A percentile compares a stretch with the other conserved stretches of the same genome.
phyloP scores from a whole-genome alignment of 2,888 invertebrate species.

The Ischnus inquisitorius region DNA sequence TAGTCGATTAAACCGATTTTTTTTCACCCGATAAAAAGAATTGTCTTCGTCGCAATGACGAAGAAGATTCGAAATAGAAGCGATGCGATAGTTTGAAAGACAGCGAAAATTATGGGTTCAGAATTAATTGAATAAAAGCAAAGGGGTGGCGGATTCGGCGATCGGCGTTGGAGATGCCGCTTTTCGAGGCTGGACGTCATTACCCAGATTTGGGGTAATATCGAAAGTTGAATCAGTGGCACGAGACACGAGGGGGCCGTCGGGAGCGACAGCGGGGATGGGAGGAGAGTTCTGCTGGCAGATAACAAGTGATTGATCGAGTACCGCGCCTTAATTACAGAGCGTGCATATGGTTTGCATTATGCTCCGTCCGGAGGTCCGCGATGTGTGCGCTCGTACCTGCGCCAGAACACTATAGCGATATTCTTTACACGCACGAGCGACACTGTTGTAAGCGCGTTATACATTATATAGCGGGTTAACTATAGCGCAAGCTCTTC shows the following conservation, averaged over 20 bases:
- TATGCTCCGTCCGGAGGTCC: slow-evolving; percentile 50
- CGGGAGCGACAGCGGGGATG: slow-evolving; percentile 24
- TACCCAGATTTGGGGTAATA: slow-evolving; percentile 24
- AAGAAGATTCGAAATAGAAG: neutral
- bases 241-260: slow-evolving; percentile 35
- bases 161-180: neutral
- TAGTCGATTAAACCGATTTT: too few species aligned
- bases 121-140: slow-evolving; percentile 13
- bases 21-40: neutral
- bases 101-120: slow-evolving; percentile 7
- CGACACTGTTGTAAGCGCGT: neutral
- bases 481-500: slow-evolving; percentile 23
- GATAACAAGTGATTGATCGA: slow-evolving; percentile 69
- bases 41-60: too few species aligned
- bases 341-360: slow-evolving; percentile 59
- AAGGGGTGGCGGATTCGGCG: neutral
- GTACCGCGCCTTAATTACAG: slow-evolving; percentile 67
- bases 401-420: neutral
- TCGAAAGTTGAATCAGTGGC: slow-evolving; percentile 40
- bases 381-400: neutral
- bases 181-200: slow-evolving; percentile 8
- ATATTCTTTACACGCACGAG: neutral
- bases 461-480: slow-evolving; percentile 1
- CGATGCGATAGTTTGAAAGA: neutral
- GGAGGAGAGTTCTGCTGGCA: slow-evolving; percentile 39